These are phyloP conservation scores for Ditylenchus weischeri DNA, from an alignment of 2,888 invertebrate species.

Conservation along the genomic window DNA sequence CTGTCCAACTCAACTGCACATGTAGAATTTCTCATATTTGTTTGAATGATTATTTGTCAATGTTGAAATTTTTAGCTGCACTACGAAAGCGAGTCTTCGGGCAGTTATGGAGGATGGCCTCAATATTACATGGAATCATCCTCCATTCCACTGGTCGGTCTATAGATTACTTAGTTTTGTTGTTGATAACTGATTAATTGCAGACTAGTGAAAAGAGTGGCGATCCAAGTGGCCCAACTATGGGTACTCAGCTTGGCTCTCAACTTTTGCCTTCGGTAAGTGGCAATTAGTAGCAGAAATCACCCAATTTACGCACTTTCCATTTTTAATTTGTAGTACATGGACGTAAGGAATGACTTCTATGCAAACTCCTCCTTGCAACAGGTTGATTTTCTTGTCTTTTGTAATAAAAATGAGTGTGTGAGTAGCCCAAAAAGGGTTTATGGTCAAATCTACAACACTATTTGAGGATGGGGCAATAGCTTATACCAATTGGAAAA, in stretches of 20 bases:
- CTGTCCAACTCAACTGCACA: no score
- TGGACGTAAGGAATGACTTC: not conserved
- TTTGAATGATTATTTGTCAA: no score
- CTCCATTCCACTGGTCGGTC: no score
- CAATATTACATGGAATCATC: conserved; percentile 1
- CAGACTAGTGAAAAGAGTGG: no score
- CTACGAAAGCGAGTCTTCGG: conserved; percentile 1
- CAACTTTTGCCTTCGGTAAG: conserved; percentile 2
- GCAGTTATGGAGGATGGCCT: not conserved
- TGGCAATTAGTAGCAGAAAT: not conserved
- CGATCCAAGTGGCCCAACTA: no score
- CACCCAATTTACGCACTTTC: no score
- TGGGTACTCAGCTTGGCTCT: not conserved
- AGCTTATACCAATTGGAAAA: no score
- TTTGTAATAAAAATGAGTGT: not conserved
- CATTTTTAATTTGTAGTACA: not conserved
- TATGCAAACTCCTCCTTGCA: not conserved
- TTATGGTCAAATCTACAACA: no score
- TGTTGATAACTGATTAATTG: not conserved
- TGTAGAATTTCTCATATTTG: no score
- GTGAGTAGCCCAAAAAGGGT: no score
- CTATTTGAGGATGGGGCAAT: no score
- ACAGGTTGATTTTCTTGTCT: not conserved
- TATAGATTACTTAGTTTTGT: not conserved
- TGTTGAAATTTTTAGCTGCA: not conserved